Evolutionary conservation across 1,140 invertebrate species (phyloP).

Genomic region (Conus ventricosus): DNA sequence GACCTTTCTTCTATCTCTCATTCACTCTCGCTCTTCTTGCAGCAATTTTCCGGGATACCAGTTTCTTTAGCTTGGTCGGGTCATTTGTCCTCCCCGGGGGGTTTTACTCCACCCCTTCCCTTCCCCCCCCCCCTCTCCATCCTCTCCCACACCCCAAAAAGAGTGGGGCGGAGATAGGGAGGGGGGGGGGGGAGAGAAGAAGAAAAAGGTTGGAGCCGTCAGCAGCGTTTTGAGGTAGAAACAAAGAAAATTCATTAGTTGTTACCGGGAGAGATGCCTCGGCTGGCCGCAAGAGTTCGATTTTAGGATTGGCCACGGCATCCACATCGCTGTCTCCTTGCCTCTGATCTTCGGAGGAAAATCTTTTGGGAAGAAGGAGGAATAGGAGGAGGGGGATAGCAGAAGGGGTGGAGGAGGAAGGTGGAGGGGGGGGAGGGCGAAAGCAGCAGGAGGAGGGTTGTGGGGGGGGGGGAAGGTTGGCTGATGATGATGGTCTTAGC

Average conservation of each 20-base stretch:
- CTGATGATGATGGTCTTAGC: no score
- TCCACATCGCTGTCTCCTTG: not conserved
- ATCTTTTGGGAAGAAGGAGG: not conserved
- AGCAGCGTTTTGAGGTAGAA: not conserved
- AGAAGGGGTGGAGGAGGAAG: no score
- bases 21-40: not conserved
- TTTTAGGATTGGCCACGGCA: not conserved
- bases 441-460: no score
- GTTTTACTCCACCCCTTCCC: no score
- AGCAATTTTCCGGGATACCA: not conserved
- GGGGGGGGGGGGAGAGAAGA: not conserved
- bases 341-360: not conserved
- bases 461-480: no score
- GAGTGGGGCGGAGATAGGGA: no score
- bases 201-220: not conserved
- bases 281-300: not conserved
- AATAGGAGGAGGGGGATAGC: no score
- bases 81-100: not conserved
- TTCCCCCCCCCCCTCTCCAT: no score
- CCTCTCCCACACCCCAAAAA: not conserved
- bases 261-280: not conserved
- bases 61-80: not conserved
- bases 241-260: slow-evolving; percentile 1
- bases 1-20: not conserved
- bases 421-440: no score